Evolutionary conservation across 2,797 vertebrate genomes (phyloP), one percentile per base, ranked within the genome.

Genomic region (Neosalanx taihuensis): DNA sequence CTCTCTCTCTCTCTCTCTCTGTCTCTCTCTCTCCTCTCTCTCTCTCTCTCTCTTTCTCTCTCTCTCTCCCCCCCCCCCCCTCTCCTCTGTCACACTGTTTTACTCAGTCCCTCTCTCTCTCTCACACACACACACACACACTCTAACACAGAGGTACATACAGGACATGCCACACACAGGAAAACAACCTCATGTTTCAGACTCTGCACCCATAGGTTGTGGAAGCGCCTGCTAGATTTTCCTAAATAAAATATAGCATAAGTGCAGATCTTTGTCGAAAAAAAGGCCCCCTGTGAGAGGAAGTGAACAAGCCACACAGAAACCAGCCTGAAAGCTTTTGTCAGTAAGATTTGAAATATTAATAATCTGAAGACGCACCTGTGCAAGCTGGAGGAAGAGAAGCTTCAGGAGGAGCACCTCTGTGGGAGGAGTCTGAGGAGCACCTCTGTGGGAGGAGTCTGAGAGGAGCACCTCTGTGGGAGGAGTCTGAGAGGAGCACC

Each of bases 271-370:
- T 87, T 87, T 85, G 70, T 78, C 74, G 35, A 31, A 53, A 75
- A 70, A 75, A 70, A 81, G 75, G 74, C 31, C 71, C 31, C 71
- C 41, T 63, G 35, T 77, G 59, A 63, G 69, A 72, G 59, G 75
- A 76, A 72, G 81, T 76, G 80, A 79, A 84, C 69, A 68, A 75
- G 41, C 41, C 41, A 46, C 10, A 46, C 9, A 80, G 76, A 64
- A 83, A 79, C 74, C 46, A 76, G 69, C 77, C 83, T 88, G 85
- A 91, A 90, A 92, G 88, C 88, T 90, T 91, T 90, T 88, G 85
- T 90, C 88, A 87, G 88, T 87, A 83, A n/a, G 51, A 72, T 69
- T 73, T 91, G 60, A 92, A 91, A 91, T 83, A 91, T 92, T 83
- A 75, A 91, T 89, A 91, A 91, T 83, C 91, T 92, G 82, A 75